Evolutionary conservation across 2,797 vertebrate genomes (phyloP).

Genomic region (Spondyliosoma cantharus): DNA sequence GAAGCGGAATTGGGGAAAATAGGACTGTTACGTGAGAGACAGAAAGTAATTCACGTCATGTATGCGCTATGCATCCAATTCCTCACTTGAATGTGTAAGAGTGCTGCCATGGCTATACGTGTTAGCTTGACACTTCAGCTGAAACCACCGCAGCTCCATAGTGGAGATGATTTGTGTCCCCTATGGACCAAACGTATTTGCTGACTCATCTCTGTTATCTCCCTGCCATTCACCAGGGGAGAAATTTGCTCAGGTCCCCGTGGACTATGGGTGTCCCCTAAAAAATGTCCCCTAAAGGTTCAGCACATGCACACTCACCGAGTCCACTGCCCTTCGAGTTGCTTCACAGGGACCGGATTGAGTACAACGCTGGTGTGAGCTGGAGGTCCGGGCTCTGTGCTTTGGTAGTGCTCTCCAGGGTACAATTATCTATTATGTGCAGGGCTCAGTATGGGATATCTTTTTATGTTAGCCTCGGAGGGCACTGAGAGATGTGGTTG

Average conservation of each 20-base stretch:
- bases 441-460: slow-evolving; percentile 50
- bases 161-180: slow-evolving; percentile 21
- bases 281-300: slow-evolving; percentile 22
- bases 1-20: background rate
- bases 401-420: slow-evolving; percentile 55
- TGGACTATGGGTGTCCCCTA: background rate
- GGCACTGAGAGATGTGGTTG: slow-evolving; percentile 38
- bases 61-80: background rate
- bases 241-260: slow-evolving; percentile 14
- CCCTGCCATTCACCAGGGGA: slow-evolving; percentile 8
- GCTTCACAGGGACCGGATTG: slow-evolving; percentile 26
- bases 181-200: slow-evolving; percentile 34
- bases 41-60: slow-evolving; percentile 17
- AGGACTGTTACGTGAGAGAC: background rate
- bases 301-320: background rate
- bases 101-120: background rate
- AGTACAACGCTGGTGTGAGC: slow-evolving; percentile 29
- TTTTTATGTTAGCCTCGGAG: slow-evolving; percentile 58
- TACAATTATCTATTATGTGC: slow-evolving; percentile 68
- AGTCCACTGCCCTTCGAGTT: background rate
- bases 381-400: slow-evolving; percentile 19
- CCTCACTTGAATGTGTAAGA: slow-evolving; percentile 11
- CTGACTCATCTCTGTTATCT: slow-evolving; percentile 37
- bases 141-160: slow-evolving; percentile 4
- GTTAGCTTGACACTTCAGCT: background rate